These are phyloP conservation scores for Brachyptera risi DNA, from an alignment of 2,888 invertebrate species.

Conservation along the genomic window DNA sequence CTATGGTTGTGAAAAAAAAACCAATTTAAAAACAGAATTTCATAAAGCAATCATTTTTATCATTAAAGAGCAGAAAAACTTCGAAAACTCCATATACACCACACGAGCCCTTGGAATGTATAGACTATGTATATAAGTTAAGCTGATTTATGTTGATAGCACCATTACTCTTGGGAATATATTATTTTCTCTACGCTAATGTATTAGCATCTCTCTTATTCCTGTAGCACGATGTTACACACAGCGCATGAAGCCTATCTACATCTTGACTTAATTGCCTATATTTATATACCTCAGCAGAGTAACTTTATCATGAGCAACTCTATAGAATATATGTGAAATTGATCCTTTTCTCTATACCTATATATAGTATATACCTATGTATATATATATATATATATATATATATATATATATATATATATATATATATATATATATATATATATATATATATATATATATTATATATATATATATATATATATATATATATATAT, in stretches of 20 bases:
- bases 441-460: too few species aligned
- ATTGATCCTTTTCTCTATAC: constrained; percentile 12
- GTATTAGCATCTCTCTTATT: constrained; percentile 13
- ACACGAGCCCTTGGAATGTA: background rate
- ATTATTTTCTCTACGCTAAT: constrained; percentile 14
- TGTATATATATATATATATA: too few species aligned
- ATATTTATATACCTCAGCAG: constrained; percentile 19
- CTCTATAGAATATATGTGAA: constrained; percentile 16
- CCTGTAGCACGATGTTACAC: constrained; percentile 1
- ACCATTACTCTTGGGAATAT: constrained; percentile 16
- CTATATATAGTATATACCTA: too few species aligned
- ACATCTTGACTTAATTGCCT: constrained; percentile 20
- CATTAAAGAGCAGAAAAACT: constrained; percentile 13
- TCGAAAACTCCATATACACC: background rate
- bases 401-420: too few species aligned
- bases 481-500: too few species aligned
- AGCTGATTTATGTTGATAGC: constrained; percentile 19
- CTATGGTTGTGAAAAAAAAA: too few species aligned
- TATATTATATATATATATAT: too few species aligned
- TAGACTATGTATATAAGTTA: constrained; percentile 15
- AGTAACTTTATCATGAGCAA: constrained; percentile 3
- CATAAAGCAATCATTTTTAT: constrained; percentile 18
- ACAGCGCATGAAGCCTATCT: constrained; percentile 16
- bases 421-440: too few species aligned
- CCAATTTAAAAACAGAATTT: constrained; percentile 5